Conservation (phyloP, 2,113 vertebrate species). For the Turdus rufiventris region DNA sequence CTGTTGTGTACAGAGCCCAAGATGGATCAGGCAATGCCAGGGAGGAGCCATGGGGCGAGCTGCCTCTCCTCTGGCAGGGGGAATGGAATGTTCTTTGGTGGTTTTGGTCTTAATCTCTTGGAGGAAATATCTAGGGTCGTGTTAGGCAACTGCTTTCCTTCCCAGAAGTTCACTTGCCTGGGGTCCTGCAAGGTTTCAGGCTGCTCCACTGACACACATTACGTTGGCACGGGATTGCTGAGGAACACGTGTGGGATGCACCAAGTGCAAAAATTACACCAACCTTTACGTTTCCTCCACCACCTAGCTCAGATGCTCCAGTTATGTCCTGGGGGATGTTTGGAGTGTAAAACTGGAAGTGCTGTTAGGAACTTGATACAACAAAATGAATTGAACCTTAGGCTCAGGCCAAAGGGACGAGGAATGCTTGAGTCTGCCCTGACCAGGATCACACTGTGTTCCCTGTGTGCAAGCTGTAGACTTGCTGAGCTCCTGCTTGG, state of each 20-base stretch:
- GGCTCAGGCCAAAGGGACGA: neutral
- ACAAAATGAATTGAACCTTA: neutral
- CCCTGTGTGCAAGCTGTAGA: neutral
- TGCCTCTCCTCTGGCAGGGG: neutral
- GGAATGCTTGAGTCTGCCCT: neutral
- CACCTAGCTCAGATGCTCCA: conserved; percentile 8
- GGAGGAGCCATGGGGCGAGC: neutral
- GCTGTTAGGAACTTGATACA: neutral
- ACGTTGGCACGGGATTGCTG: neutral
- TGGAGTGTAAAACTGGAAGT: neutral
- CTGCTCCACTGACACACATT: conserved; percentile 51
- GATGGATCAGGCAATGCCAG: accelerated
- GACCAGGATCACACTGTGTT: neutral
- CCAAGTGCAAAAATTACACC: conserved; percentile 5
- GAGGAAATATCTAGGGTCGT: neutral
- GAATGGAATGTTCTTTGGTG: neutral
- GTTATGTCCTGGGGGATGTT: neutral
- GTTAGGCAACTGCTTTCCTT: neutral
- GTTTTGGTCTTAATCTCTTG: neutral
- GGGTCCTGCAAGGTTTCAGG: neutral
- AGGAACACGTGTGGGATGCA: neutral
- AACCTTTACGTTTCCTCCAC: neutral
- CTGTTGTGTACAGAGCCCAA: neutral
- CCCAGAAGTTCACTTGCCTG: neutral
- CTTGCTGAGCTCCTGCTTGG: neutral